Evolutionary conservation across 2,797 vertebrate species (phyloP).

Genomic region (Sebastes itinus): DNA sequence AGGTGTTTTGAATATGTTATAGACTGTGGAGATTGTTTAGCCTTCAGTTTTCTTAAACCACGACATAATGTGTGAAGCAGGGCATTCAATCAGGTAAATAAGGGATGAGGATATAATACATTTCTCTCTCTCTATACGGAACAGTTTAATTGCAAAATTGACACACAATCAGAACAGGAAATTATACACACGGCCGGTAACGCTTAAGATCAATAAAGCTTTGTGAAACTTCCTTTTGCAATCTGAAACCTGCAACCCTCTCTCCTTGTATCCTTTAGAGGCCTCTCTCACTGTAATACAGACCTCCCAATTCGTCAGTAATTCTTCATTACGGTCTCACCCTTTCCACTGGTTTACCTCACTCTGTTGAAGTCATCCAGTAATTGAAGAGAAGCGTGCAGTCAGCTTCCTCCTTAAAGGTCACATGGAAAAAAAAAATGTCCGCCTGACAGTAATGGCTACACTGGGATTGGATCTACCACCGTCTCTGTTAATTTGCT

Average conservation of each 20-base stretch:
- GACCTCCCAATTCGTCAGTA: slow-evolving; percentile 27
- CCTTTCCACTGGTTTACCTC: slow-evolving; percentile 60
- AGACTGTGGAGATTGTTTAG: neutral
- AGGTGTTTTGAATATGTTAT: neutral
- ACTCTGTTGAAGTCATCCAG: slow-evolving; percentile 50
- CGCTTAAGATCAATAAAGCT: neutral
- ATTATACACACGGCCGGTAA: neutral
- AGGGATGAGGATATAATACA: neutral
- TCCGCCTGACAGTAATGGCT: slow-evolving; percentile 63
- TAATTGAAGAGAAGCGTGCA: slow-evolving; percentile 58
- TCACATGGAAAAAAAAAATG: slow-evolving; percentile 56
- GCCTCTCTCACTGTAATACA: slow-evolving; percentile 11
- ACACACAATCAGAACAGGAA: neutral
- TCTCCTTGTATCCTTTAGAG: slow-evolving; percentile 17
- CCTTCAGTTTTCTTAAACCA: neutral
- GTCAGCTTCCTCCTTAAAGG: slow-evolving; percentile 78
- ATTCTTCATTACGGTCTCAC: slow-evolving; percentile 66
- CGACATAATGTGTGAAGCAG: neutral
- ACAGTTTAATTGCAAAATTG: neutral
- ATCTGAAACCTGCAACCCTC: neutral
- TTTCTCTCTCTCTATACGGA: neutral
- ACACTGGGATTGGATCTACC: slow-evolving; percentile 57
- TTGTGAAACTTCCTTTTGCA: neutral
- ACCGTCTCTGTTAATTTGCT: slow-evolving; percentile 56
- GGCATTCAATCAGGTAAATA: neutral